phyloP scores from a whole-genome alignment of 2,797 vertebrate species.

The Hippoglossus hippoglossus region DNA sequence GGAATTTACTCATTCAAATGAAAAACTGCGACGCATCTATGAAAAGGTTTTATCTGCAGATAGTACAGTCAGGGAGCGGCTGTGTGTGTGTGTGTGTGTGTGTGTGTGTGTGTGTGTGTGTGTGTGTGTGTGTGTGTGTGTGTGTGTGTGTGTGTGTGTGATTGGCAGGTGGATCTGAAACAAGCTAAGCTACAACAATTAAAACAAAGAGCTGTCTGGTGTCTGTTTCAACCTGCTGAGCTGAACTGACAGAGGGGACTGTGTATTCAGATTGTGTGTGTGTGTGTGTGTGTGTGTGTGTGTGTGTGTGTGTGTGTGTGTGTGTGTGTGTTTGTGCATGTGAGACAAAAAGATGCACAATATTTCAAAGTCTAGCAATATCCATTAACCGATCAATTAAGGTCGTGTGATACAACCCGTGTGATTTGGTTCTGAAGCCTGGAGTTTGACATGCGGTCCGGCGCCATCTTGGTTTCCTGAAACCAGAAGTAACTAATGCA shows the following conservation, averaged over 20 bases:
- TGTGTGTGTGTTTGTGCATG: constrained; percentile 7
- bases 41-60: constrained; percentile 46
- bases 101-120: not conserved
- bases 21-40: constrained; percentile 57
- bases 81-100: not conserved
- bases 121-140: constrained; percentile 6
- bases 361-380: not conserved
- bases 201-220: constrained; percentile 54
- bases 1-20: constrained; percentile 63
- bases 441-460: too few species aligned
- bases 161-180: constrained; percentile 52
- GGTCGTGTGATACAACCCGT: too few species aligned
- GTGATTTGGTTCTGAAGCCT: too few species aligned
- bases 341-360: not conserved
- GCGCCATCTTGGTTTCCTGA: too few species aligned
- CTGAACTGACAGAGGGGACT: constrained; percentile 23
- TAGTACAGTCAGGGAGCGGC: constrained; percentile 32
- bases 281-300: not conserved
- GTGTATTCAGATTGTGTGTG: constrained; percentile 11
- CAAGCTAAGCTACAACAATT: constrained; percentile 36
- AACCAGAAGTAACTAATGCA: too few species aligned
- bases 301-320: not conserved
- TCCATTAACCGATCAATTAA: not conserved
- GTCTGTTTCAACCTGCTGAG: constrained; percentile 51
- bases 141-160: too few species aligned